A percentile compares a stretch with the other conserved stretches of the same genome.
Evolutionary conservation across 2,888 invertebrate genomes (phyloP).

Genomic region (Tenodera sinensis): DNA sequence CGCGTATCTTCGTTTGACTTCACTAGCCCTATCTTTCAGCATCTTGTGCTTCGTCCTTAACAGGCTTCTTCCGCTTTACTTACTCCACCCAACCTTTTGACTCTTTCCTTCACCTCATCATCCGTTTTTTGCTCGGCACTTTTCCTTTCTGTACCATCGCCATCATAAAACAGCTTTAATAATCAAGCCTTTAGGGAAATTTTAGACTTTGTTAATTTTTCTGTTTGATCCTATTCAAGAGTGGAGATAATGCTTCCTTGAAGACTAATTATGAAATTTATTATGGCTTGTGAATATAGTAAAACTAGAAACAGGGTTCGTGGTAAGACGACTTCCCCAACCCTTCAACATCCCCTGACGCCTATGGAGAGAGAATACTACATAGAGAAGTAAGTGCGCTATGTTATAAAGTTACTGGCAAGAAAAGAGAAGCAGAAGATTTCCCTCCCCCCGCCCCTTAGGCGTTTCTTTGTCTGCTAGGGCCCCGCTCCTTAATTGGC

Average conservation of each 20-base stretch:
- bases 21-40: too few species aligned
- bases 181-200: constrained; percentile 33
- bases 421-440: neutral
- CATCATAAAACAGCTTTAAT: constrained; percentile 28
- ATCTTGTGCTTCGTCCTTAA: too few species aligned
- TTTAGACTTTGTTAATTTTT: constrained; percentile 34
- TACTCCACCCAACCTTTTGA: neutral
- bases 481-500: constrained; percentile 16
- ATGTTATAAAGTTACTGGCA: constrained; percentile 16
- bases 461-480: constrained; percentile 15
- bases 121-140: neutral
- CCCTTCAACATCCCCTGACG: neutral
- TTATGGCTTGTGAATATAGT: constrained; percentile 22
- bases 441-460: neutral
- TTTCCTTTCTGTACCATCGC: neutral
- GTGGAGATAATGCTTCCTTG: constrained; percentile 29
- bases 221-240: constrained; percentile 33
- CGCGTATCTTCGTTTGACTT: too few species aligned
- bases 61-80: neutral
- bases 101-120: neutral
- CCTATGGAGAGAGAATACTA: neutral
- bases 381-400: constrained; percentile 11
- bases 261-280: constrained; percentile 34
- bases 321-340: constrained; percentile 1
- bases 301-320: constrained; percentile 1